These are phyloP conservation scores for Pyrocoelia pectoralis DNA, from an alignment of 2,888 invertebrate species.

Conservation along the genomic window DNA sequence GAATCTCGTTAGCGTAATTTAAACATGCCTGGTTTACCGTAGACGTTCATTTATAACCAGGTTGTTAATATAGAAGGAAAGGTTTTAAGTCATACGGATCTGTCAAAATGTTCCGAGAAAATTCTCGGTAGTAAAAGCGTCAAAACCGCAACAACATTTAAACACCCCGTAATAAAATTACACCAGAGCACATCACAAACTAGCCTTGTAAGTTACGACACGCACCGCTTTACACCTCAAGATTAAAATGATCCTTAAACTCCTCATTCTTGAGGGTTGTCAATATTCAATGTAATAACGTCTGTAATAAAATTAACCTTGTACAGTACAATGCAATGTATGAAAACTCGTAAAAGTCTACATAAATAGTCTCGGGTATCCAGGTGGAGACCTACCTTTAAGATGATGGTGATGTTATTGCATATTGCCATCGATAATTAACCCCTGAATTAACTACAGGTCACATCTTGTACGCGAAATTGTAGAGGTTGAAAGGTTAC, in stretches of 20 bases:
- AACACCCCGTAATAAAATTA: conserved; percentile 52
- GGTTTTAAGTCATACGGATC: conserved; percentile 19
- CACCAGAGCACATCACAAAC: conserved; percentile 51
- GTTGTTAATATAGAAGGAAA: conserved; percentile 20
- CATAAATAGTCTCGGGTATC: conserved; percentile 58
- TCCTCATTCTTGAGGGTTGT: conserved; percentile 31
- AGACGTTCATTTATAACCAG: conserved; percentile 23
- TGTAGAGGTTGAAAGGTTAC: conserved; percentile 23
- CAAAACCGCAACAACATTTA: conserved; percentile 54
- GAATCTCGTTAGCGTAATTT: neutral
- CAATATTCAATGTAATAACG: conserved; percentile 49
- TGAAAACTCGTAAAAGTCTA: conserved; percentile 58
- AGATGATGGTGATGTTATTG: conserved; percentile 46
- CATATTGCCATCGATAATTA: conserved; percentile 55
- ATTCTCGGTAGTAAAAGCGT: conserved; percentile 51
- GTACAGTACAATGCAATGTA: conserved; percentile 54
- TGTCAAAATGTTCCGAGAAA: conserved; percentile 47
- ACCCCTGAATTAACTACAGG: conserved; percentile 47
- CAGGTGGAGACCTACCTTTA: conserved; percentile 55
- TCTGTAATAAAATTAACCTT: conserved; percentile 56
- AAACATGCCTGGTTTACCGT: too few relatives aligned
- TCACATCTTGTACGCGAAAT: conserved; percentile 16
- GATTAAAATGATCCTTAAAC: conserved; percentile 42
- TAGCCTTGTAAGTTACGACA: conserved; percentile 55
- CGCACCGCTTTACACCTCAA: conserved; percentile 42